A percentile compares a stretch with the other conserved stretches of the same genome.
Evolutionary conservation across 2,113 vertebrate genomes (phyloP).

Genomic region (Dipodomys merriami): DNA sequence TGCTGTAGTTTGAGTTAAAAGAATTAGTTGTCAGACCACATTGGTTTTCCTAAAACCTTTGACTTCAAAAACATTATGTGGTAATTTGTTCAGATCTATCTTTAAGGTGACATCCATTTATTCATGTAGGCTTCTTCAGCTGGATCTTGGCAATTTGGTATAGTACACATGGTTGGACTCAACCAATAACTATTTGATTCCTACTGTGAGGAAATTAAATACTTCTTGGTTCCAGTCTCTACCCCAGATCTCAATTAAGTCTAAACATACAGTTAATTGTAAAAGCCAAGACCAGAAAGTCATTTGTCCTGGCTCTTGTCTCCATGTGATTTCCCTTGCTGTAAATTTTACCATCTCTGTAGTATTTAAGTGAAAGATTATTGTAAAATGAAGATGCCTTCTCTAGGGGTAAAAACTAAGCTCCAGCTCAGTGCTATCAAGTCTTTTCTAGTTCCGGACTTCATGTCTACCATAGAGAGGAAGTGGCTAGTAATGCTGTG

Average conservation of each 20-base stretch:
- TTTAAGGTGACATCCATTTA: background rate
- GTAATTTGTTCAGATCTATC: slow-evolving; percentile 29
- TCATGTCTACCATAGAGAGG: background rate
- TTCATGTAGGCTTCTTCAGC: slow-evolving; percentile 46
- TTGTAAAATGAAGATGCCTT: background rate
- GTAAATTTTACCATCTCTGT: background rate
- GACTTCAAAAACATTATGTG: slow-evolving; percentile 29
- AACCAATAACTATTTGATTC: slow-evolving; percentile 47
- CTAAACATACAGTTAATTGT: slow-evolving; percentile 50
- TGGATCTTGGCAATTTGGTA: slow-evolving; percentile 38
- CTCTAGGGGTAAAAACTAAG: background rate
- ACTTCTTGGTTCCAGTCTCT: slow-evolving; percentile 42
- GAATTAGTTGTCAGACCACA: slow-evolving; percentile 4
- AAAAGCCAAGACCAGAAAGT: slow-evolving; percentile 43
- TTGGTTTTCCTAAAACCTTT: slow-evolving; percentile 1
- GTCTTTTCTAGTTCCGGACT: background rate
- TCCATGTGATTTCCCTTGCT: background rate
- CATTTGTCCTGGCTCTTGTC: slow-evolving; percentile 14
- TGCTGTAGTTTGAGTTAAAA: background rate
- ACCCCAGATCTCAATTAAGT: slow-evolving; percentile 63
- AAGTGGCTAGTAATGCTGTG: too few relatives aligned
- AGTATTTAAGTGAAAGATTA: slow-evolving; percentile 16
- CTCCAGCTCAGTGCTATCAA: background rate
- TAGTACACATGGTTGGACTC: slow-evolving; percentile 24
- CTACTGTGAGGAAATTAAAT: slow-evolving; percentile 71